Percentiles rank a stretch among this genome's conserved stretches.
Evolutionary conservation across 2,113 vertebrate species (phyloP).

Genomic region (Polypterus senegalus): DNA sequence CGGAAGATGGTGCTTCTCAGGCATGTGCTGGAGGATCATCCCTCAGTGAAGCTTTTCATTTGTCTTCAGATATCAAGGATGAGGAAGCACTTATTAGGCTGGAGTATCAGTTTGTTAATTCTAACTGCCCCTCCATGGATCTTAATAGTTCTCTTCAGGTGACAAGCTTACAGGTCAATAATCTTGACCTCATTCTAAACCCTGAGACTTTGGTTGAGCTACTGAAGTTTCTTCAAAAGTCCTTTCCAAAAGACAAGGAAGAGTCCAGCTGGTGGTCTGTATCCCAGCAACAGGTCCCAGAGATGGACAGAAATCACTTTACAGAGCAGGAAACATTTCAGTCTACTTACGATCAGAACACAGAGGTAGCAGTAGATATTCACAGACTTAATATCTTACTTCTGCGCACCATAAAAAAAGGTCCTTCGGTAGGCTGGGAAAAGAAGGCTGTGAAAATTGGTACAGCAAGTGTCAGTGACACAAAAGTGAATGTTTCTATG

Average conservation of each 20-base stretch:
- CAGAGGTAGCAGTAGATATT: constrained; percentile 85
- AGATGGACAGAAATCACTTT: constrained; percentile 41
- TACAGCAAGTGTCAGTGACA: constrained; percentile 81
- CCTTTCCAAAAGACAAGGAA: constrained; percentile 83
- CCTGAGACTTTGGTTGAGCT: constrained; percentile 96
- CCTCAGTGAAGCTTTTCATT: constrained; percentile 29
- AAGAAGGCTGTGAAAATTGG: constrained; percentile 88
- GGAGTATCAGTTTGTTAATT: constrained; percentile 94
- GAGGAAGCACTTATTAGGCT: constrained; percentile 86
- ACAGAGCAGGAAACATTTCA: constrained; percentile 58
- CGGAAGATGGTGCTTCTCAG: constrained; percentile 19
- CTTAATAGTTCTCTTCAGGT: constrained; percentile 86
- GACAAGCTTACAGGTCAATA: constrained; percentile 84
- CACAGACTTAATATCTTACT: constrained; percentile 84
- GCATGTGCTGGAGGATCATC: constrained; percentile 29
- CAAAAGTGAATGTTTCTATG: constrained; percentile 87
- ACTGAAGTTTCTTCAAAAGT: constrained; percentile 88
- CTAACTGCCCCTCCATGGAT: constrained; percentile 89
- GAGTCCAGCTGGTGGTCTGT: constrained; percentile 37
- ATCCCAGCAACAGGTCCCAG: constrained; percentile 44
- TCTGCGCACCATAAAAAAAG: constrained; percentile 67
- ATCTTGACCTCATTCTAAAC: constrained; percentile 91
- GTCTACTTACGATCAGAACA: constrained; percentile 79
- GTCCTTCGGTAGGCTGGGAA: constrained; percentile 57
- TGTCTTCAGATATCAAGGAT: constrained; percentile 36